These are phyloP conservation scores for Hirtodrosophila duncani DNA, from an alignment of 2,888 invertebrate genomes.

Conservation along the genomic window DNA sequence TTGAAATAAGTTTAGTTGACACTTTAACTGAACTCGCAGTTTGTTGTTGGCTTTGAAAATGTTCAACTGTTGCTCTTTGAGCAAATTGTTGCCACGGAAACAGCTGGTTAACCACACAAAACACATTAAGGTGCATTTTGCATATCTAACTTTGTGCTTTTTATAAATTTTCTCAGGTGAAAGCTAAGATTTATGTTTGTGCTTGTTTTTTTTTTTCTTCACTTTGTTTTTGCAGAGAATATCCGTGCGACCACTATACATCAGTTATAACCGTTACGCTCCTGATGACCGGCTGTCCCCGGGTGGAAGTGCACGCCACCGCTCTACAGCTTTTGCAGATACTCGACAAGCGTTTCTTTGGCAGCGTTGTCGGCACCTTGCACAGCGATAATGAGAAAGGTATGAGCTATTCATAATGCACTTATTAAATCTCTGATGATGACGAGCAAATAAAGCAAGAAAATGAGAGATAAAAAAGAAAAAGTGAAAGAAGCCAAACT, in stretches of 20 bases:
- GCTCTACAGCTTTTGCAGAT: constrained; percentile 95
- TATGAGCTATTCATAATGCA: constrained; percentile 77
- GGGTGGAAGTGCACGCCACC: constrained; percentile 93
- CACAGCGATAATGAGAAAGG: constrained; percentile 86
- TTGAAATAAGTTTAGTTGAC: no score
- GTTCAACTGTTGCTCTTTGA: neutral
- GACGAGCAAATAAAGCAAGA: constrained; percentile 1
- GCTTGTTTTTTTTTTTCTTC: neutral
- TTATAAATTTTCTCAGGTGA: no score
- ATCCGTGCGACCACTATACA: constrained; percentile 98
- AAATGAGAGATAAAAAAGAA: constrained; percentile 19
- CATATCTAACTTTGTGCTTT: neutral
- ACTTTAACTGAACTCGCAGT: no score
- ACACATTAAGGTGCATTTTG: constrained; percentile 25
- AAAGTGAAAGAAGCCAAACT: no score
- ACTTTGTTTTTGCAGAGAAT: constrained; percentile 84
- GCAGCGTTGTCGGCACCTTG: constrained; percentile 82
- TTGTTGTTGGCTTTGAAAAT: constrained; percentile 15
- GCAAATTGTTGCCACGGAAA: neutral
- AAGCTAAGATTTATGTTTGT: neutral
- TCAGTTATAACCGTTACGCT: constrained; percentile 98
- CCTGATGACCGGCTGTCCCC: constrained; percentile 96
- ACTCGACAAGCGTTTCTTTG: constrained; percentile 97
- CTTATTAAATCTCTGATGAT: neutral
- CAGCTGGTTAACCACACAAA: constrained; percentile 7